Evolutionary conservation across 2,113 vertebrate genomes (phyloP).

Genomic region (Toxotes chatareus): DNA sequence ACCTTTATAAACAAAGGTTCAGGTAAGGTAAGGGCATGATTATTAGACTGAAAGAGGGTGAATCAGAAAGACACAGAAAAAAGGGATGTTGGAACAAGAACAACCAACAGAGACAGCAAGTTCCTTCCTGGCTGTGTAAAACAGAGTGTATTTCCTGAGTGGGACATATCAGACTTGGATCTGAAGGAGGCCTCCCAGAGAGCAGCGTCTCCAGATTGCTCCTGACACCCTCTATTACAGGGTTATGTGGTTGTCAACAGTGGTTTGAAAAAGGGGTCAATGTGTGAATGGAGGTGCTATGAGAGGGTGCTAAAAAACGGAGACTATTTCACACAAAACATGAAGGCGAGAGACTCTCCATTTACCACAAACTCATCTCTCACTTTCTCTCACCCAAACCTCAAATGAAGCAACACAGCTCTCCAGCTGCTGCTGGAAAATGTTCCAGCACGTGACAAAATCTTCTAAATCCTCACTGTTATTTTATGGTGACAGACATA

Average conservation of each 20-base stretch:
- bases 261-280: slow-evolving; percentile 67
- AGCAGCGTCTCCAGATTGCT: slow-evolving; percentile 58
- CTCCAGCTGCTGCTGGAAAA: slow-evolving; percentile 46
- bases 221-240: slow-evolving; percentile 67
- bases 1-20: slow-evolving; percentile 8
- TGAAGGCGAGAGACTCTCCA: slow-evolving; percentile 57
- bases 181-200: slow-evolving; percentile 39
- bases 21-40: slow-evolving; percentile 15
- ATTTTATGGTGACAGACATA: slow-evolving; percentile 58
- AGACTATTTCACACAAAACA: slow-evolving; percentile 72
- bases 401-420: slow-evolving; percentile 39
- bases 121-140: slow-evolving; percentile 25
- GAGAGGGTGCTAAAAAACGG: slow-evolving; percentile 60
- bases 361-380: slow-evolving; percentile 64
- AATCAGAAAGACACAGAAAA: neutral
- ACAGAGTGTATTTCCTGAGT: slow-evolving; percentile 31
- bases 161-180: slow-evolving; percentile 38
- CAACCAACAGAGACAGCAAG: slow-evolving; percentile 15
- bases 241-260: slow-evolving; percentile 65
- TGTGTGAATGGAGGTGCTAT: slow-evolving; percentile 68
- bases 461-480: slow-evolving; percentile 40
- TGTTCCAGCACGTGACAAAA: slow-evolving; percentile 47
- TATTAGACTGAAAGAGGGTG: slow-evolving; percentile 15
- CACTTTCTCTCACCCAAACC: slow-evolving; percentile 35
- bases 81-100: slow-evolving; percentile 18